A percentile compares a stretch with the other conserved stretches of the same genome.
Evolutionary conservation across 2,113 vertebrate genomes (phyloP).

Genomic region (Platichthys flesus): DNA sequence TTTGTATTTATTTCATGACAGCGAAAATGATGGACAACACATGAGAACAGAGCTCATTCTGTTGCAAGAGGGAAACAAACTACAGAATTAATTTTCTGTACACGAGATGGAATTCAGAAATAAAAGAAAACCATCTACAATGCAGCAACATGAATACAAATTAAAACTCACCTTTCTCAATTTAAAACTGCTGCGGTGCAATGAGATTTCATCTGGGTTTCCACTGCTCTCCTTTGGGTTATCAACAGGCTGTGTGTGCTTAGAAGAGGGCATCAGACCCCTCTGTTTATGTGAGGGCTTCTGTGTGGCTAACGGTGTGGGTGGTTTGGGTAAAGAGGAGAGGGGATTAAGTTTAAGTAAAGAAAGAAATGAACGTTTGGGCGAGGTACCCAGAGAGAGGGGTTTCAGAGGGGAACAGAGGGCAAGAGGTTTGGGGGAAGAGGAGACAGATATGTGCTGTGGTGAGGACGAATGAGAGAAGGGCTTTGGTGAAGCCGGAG

Average conservation of each 20-base stretch:
- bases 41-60: conserved; percentile 6
- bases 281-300: conserved; percentile 83
- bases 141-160: background rate
- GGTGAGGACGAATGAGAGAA: conserved; percentile 81
- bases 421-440: conserved; percentile 83
- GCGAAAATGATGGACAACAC: conserved; percentile 29
- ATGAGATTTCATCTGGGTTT: conserved; percentile 84
- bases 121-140: background rate
- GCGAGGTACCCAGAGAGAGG: conserved; percentile 55
- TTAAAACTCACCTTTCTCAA: conserved; percentile 86
- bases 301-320: conserved; percentile 81
- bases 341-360: conserved; percentile 75
- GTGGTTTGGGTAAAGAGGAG: conserved; percentile 83
- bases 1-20: conserved; percentile 45
- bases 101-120: background rate
- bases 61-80: background rate
- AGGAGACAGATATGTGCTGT: conserved; percentile 83
- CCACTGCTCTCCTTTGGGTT: conserved; percentile 85
- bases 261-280: conserved; percentile 77
- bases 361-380: conserved; percentile 84
- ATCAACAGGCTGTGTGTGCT: conserved; percentile 82
- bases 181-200: conserved; percentile 83
- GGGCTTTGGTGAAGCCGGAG: conserved; percentile 84
- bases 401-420: conserved; percentile 84
- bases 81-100: background rate